These are phyloP conservation scores for Bergia sp. DNA, from an alignment of 92 coral and sea anemone genomes.

Conservation along the genomic window DNA sequence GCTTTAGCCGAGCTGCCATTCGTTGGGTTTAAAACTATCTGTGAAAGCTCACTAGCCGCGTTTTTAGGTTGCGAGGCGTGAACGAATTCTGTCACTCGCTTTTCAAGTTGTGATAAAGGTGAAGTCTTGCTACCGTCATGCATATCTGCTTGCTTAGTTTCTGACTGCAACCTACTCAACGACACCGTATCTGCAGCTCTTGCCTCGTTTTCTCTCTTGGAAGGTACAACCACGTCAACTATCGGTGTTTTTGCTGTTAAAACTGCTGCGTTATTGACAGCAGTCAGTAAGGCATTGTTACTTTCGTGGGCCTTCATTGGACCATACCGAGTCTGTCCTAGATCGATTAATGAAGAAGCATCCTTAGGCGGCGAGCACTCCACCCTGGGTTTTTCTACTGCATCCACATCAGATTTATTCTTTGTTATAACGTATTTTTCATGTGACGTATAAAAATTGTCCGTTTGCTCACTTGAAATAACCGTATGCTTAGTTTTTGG, in stretches of 20 bases:
- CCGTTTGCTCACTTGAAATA: conserved; percentile 16
- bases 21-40: no score
- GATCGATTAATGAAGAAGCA: conserved; percentile 12
- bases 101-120: conserved; percentile 27
- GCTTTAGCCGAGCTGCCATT: neutral
- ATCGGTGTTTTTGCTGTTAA: neutral
- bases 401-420: neutral
- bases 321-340: conserved; percentile 26
- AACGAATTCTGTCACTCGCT: conserved; percentile 33
- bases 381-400: neutral
- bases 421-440: neutral
- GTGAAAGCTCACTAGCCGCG: neutral
- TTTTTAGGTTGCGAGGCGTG: neutral
- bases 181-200: neutral
- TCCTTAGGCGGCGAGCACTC: neutral
- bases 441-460: neutral
- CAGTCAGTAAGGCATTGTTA: neutral
- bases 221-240: neutral
- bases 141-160: neutral
- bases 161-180: neutral
- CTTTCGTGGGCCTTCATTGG: neutral
- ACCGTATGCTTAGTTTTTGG: neutral
- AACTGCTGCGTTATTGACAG: neutral
- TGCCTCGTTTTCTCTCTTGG: neutral
- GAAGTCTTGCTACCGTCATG: neutral